Evolutionary conservation across 2,888 invertebrate species (phyloP), one percentile per base, ranked within the genome.

Genomic region (Oscheius sp.): DNA sequence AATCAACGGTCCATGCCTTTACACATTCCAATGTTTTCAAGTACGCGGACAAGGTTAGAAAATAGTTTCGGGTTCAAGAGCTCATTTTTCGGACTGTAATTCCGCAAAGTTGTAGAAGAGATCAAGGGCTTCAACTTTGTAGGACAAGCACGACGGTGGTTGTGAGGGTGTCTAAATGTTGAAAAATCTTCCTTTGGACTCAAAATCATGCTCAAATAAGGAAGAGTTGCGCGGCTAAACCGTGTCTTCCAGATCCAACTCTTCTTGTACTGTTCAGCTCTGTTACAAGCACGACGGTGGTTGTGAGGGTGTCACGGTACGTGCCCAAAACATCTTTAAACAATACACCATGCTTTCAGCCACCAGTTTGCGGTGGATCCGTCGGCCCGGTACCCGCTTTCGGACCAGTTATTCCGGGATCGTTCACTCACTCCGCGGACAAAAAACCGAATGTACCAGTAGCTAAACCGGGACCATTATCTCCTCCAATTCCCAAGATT

Each of bases 261-360:
- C 59, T 88, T 84, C 78, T 89, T 89, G 89, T 77, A 88, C 89
- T 10, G 86, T 89, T n/a, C 88, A 89, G 74, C 76, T 89, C 9
- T 89, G 89, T 76, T 89, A 87, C 78, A 86, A 86, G 75, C 82
- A 87, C 55, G 89, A 89, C 70, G 89, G 88, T 11, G 89, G 89
- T 5, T 89, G 89, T 73, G 83, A 87, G 10, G 89, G 89, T 55
- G 81, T 88, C 42, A 87, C 88, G 70, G 86, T 86, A 33, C 78
- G 75, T 59, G 4, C 42, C 42, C 42, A 42, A 42, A 7, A 7
- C 42, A 42, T 5, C 7, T 3, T 5, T 0, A 42, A 2, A 55
- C 55, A 1, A 55, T 9, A 55, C 9, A 55, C 32, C 29, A 9
- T 1, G 1, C 3, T 32, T 53, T 29, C 63, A 73, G 63, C 68